These are phyloP conservation scores for Sylvilagus floridanus DNA, from an alignment of 2,797 vertebrate species.

Conservation along the genomic window DNA sequence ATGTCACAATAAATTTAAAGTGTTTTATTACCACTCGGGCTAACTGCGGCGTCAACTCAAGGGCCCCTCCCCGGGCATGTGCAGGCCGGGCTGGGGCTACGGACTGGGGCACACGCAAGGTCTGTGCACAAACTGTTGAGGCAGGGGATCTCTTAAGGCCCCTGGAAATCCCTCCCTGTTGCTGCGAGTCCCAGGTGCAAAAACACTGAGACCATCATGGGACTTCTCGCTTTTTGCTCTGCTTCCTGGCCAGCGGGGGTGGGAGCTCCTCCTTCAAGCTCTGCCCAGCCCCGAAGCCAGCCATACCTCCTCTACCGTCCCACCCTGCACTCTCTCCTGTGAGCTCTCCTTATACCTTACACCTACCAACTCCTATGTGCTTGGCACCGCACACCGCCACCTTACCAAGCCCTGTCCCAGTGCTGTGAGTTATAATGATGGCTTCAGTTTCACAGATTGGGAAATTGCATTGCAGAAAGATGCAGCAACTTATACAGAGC, in stretches of 20 bases:
- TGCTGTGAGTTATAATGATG: background rate
- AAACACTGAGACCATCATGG: background rate
- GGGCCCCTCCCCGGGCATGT: constrained; percentile 75
- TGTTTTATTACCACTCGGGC: constrained; percentile 89
- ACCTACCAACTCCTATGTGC: background rate
- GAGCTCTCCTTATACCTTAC: background rate
- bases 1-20: constrained; percentile 92
- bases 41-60: constrained; percentile 89
- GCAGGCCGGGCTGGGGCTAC: background rate
- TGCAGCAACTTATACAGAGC: background rate
- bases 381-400: background rate
- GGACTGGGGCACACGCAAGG: background rate
- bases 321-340: background rate
- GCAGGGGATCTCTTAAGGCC: background rate
- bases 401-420: background rate
- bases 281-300: background rate
- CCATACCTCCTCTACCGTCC: background rate
- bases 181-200: background rate
- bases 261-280: background rate
- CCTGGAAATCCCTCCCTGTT: background rate
- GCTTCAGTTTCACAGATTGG: background rate
- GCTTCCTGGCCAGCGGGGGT: background rate
- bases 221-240: background rate
- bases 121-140: background rate
- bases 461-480: constrained; percentile 21